These are phyloP conservation scores for Osmoderma eremita DNA, from an alignment of 2,888 invertebrate genomes.

Conservation along the genomic window DNA sequence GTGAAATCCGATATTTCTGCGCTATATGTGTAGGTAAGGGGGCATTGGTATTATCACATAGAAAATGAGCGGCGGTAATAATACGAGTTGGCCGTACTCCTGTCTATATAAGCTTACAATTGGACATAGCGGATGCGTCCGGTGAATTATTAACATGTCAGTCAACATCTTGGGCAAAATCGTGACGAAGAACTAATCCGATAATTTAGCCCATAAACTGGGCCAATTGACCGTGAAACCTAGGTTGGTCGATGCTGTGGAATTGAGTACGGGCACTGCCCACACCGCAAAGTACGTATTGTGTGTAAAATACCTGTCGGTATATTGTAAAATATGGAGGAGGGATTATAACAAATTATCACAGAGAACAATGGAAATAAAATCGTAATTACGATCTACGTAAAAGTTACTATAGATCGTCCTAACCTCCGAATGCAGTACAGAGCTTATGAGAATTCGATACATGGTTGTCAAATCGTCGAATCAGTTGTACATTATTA, in stretches of 20 bases:
- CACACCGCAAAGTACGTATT: background rate
- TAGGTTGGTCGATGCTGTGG: background rate
- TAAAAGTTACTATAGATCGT: too few species aligned
- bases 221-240: conserved; percentile 13
- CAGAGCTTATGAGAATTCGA: too few species aligned
- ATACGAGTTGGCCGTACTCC: background rate
- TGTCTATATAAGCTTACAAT: conserved; percentile 1
- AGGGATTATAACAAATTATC: too few species aligned
- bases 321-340: too few species aligned
- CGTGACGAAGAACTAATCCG: conserved; percentile 26
- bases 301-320: too few species aligned
- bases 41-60: background rate
- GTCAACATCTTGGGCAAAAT: conserved; percentile 7
- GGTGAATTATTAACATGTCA: conserved; percentile 21
- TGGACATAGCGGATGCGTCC: conserved; percentile 16
- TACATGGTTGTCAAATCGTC: too few species aligned
- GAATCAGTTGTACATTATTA: too few species aligned
- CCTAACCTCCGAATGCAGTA: too few species aligned
- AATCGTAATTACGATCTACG: too few species aligned
- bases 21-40: background rate
- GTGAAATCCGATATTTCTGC: conserved; percentile 11
- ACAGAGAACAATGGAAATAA: too few species aligned
- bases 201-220: conserved; percentile 15
- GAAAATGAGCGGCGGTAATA: conserved; percentile 11
- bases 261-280: background rate